Evolutionary conservation across 2,888 invertebrate species (phyloP), one percentile per base, ranked within the genome.

Genomic region (Synergus itoensis): DNA sequence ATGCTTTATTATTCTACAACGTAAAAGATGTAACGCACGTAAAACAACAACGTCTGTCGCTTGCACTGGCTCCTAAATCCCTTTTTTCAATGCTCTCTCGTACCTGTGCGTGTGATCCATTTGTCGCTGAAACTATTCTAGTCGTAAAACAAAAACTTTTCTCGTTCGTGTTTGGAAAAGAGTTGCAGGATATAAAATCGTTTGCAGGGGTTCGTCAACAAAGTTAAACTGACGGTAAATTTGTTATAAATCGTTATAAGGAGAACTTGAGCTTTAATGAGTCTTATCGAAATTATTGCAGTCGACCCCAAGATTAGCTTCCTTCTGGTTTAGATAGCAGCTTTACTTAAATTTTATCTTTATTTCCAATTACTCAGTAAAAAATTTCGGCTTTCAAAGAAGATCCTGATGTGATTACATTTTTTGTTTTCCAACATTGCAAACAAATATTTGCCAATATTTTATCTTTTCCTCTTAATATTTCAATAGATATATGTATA

Each of bases 401-500:
- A 5, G 12, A 67, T 45, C 21, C 5, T 36, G 48, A 69, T 73
- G 21, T 21, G 45, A 67, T 28, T 67, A 67, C 16, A 48, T 28
- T 57, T 73, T 40, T 40, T 36, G n/a, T 73, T 73, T 73, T 53
- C 40, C 21, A 62, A 28, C 62, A 12, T 36, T 73, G 53, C 53
- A 5, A 14, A 14, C 12, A 53, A 57, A 57, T 73, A 73, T 57
- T 57, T 73, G 73, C 40, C 40, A 73, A 73, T 73, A 57, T n/a
- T 73, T 73, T 73, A 53, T 73, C 40, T 73, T 36, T 53, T 57
- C 12, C 53, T 73, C 11, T 36, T 57, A 53, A 28, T 53, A 53
- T 73, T 73, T 48, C 40, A 73, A 36, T 12, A 53, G 73, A 73
- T 73, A 73, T 73, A 53, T 73, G 73, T 53, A 73, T 73, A 73